A percentile compares a stretch with the other conserved stretches of the same genome.
These are phyloP conservation scores for Morelia viridis DNA, from an alignment of 2,797 vertebrate genomes.

Conservation along the genomic window DNA sequence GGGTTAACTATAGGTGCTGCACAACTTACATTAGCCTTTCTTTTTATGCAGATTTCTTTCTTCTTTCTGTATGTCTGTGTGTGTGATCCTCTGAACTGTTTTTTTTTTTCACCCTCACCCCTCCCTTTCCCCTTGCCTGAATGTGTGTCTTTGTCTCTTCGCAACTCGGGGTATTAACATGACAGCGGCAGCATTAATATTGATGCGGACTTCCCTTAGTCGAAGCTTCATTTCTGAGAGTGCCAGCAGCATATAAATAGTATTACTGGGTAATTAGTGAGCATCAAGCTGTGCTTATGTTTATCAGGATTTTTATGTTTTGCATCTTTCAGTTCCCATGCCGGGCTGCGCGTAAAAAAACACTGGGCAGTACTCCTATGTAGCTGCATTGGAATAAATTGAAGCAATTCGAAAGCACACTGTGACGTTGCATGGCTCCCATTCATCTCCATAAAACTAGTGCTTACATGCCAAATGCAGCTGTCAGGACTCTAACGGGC, in stretches of 20 bases:
- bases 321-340: background rate
- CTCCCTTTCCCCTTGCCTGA: conserved; percentile 25
- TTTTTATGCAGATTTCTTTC: background rate
- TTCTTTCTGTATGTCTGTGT: background rate
- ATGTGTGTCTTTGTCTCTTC: conserved; percentile 19
- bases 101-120: conserved; percentile 7
- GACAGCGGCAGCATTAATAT: conserved; percentile 69
- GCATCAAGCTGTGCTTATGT: conserved; percentile 64
- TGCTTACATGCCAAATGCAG: background rate
- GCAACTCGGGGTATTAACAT: conserved; percentile 36
- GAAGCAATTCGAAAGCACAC: background rate
- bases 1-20: background rate
- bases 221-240: conserved; percentile 56
- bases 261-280: conserved; percentile 65
- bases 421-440: no score
- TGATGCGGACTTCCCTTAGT: conserved; percentile 64
- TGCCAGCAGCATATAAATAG: conserved; percentile 68
- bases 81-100: conserved; percentile 18
- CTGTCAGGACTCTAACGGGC: background rate
- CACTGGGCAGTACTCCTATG: background rate
- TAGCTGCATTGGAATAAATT: background rate
- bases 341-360: background rate
- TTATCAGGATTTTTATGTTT: conserved; percentile 41
- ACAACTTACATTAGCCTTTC: conserved; percentile 1
- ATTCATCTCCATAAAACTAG: no score